These are phyloP conservation scores for Lamellibrachia luymesi DNA, from an alignment of 1,140 invertebrate species.

Conservation along the genomic window DNA sequence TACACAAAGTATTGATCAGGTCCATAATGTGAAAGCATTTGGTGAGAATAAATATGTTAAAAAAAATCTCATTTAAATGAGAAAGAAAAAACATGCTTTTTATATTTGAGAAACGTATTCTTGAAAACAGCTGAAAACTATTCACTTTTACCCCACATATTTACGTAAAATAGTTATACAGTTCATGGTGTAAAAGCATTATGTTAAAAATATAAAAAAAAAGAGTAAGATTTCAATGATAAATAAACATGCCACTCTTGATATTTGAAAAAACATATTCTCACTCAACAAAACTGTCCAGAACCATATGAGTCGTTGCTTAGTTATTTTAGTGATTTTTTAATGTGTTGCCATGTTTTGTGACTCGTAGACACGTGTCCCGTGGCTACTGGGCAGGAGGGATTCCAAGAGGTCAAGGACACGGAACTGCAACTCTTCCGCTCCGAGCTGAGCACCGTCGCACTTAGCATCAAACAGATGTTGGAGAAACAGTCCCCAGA, in stretches of 20 bases:
- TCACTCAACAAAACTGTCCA: neutral
- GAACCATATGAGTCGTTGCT: neutral
- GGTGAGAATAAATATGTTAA: no score
- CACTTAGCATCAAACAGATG: conserved; percentile 39
- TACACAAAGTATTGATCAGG: no score
- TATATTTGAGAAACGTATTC: no score
- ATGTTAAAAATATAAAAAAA: no score
- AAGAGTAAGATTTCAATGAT: no score
- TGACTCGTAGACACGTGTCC: conserved; percentile 2
- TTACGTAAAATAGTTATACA: no score
- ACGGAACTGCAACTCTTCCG: conserved; percentile 45
- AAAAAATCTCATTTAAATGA: no score
- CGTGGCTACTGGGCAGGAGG: conserved; percentile 29
- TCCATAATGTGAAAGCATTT: no score
- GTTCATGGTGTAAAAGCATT: no score
- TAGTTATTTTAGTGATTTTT: neutral
- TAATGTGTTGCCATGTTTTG: neutral
- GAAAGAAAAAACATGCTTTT: no score
- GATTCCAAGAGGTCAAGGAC: conserved; percentile 42
- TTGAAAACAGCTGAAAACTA: neutral
- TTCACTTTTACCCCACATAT: neutral
- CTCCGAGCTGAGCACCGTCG: conserved; percentile 38
- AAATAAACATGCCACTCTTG: neutral
- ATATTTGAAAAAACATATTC: neutral
- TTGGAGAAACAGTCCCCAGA: conserved; percentile 38